phyloP scores from a whole-genome alignment of 2,113 vertebrate species.

The Epinephelus moara region DNA sequence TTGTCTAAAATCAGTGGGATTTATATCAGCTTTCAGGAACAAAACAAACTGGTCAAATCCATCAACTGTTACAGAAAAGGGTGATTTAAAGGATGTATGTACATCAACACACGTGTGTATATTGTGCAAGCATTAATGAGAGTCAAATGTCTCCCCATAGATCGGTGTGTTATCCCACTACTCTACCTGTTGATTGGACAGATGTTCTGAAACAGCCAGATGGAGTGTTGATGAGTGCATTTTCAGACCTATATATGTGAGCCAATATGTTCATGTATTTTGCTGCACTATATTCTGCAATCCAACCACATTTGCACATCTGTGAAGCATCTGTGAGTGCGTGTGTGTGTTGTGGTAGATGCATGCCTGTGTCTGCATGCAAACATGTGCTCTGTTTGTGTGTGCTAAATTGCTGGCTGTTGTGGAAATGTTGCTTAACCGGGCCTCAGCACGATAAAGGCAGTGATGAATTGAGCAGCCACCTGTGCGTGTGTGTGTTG shows the following conservation, averaged over 20 bases:
- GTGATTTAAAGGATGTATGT: neutral
- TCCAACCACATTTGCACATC: slow-evolving; percentile 6
- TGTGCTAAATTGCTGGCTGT: neutral
- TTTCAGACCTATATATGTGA: slow-evolving; percentile 28
- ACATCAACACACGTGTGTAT: too few species aligned
- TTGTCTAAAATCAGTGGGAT: neutral
- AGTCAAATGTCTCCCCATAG: neutral
- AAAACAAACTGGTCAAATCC: neutral
- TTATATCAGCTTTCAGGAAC: neutral
- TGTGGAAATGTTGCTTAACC: slow-evolving; percentile 4
- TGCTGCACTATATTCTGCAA: neutral
- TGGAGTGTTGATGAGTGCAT: slow-evolving; percentile 19
- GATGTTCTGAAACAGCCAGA: slow-evolving; percentile 53
- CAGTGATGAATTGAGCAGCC: slow-evolving; percentile 29
- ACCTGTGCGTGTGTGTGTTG: slow-evolving; percentile 23
- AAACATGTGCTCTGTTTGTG: neutral
- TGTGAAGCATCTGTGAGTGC: neutral
- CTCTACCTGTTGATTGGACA: slow-evolving; percentile 22
- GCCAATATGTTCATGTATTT: slow-evolving; percentile 5
- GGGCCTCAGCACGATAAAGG: neutral
- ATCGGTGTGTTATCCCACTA: neutral
- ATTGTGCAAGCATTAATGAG: neutral
- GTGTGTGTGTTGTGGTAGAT: neutral
- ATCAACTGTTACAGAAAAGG: neutral
- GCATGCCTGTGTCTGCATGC: neutral